phyloP scores from a whole-genome alignment of 1,140 invertebrate genomes.

The Heliothis virescens region DNA sequence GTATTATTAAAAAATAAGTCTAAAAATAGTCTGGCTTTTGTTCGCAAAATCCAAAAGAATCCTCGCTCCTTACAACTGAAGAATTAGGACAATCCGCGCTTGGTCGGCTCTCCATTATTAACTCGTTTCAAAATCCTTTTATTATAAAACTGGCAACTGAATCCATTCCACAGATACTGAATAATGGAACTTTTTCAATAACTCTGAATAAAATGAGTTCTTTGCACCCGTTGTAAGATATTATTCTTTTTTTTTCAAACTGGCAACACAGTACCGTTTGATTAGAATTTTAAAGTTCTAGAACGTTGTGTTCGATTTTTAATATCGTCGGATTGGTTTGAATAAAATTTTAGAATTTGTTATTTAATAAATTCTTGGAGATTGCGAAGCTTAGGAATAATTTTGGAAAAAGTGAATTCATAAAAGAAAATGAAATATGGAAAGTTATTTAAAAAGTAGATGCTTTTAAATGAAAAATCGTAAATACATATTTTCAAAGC shows the following conservation, averaged over 20 bases:
- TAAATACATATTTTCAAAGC: too few relatives aligned
- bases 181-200: slow-evolving; percentile 76
- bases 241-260: slow-evolving; percentile 52
- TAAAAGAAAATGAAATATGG: not conserved
- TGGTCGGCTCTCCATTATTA: slow-evolving; percentile 20
- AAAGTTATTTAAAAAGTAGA: too few relatives aligned
- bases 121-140: slow-evolving; percentile 37
- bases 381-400: not conserved
- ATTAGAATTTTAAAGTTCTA: slow-evolving; percentile 56
- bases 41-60: not conserved
- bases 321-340: slow-evolving; percentile 8
- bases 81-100: slow-evolving; percentile 14
- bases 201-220: slow-evolving; percentile 57
- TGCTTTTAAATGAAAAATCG: too few relatives aligned
- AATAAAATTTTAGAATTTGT: slow-evolving; percentile 5
- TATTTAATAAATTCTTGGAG: not conserved
- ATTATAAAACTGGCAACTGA: slow-evolving; percentile 45
- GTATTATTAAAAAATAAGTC: too few relatives aligned
- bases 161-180: slow-evolving; percentile 50
- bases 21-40: too few relatives aligned
- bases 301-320: slow-evolving; percentile 17
- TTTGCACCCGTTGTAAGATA: slow-evolving; percentile 15
- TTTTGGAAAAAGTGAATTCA: not conserved
- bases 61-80: slow-evolving; percentile 7
- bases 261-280: slow-evolving; percentile 48